Evolutionary conservation across 1,140 invertebrate genomes (phyloP), one percentile per base, ranked within the genome.

Genomic region (Lysiphlebus fabarum): DNA sequence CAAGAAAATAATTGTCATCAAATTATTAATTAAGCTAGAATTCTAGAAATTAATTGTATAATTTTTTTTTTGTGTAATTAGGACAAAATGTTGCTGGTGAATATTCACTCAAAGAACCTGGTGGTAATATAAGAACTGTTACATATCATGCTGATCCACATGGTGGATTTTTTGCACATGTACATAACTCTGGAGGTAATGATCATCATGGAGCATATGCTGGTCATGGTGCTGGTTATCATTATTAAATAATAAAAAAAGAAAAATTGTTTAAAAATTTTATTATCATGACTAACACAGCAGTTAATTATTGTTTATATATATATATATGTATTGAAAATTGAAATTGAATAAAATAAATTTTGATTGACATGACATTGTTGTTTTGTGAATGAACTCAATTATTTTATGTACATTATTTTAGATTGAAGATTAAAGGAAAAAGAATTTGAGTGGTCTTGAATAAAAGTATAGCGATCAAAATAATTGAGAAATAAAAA

Each of bases 101-200:
- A 72, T 91, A 90, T 77, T 87, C 85, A 12, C 74, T 90, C 60
- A 84, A 86, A 59, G 88, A 90, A 70, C 87, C 89, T 56, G 89
- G 90, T 77, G 89, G 90, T 59, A 85, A 85, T 48, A 82, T 88
- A 58, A 82, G 89, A 58, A 86, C 85, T 0, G 89, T 90, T n/a
- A 83, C 86, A 72, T 91, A 91, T 73, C 82, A 83, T 17, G 88
- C 88, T 11, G 88, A 89, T 68, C 17, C 69, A 89, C 87, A 89
- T 72, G 87, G 85, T 62, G 88, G 88, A 63, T 90, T 90, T 77
- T 87, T 88, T 72, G 88, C 88, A 49, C 80, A 83, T 62, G 87
- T 90, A 40, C 84, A 82, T 67, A 87, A 89, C 70, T 85, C 84
- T 67, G 83, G 82, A 68, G 81, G 84, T 59, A 82, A 81, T 50